A percentile compares a stretch with the other conserved stretches of the same genome.
Evolutionary conservation across 1,140 invertebrate genomes (phyloP).

Genomic region (Glossosoma conforme): DNA sequence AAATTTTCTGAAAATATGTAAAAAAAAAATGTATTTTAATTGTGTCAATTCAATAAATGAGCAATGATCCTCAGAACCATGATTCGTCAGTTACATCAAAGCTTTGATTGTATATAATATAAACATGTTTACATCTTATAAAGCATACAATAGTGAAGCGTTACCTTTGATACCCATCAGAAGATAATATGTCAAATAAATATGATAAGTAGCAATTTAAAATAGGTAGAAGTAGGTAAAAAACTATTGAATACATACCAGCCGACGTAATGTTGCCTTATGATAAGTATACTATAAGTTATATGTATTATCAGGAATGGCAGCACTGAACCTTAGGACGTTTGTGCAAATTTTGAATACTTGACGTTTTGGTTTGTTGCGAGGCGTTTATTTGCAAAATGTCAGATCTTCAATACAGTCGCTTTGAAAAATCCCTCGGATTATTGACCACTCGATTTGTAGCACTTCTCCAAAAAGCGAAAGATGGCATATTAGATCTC

Average conservation of each 20-base stretch:
- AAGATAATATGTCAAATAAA: no score
- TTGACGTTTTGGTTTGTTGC: conserved; percentile 10
- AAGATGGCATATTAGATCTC: conserved; percentile 84
- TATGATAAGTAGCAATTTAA: not conserved
- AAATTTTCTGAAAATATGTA: no score
- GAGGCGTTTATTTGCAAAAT: conserved; percentile 19
- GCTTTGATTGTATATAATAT: no score
- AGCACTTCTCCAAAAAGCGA: conserved; percentile 77
- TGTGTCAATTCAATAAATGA: no score
- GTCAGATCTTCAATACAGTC: conserved; percentile 44
- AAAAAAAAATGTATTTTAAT: no score
- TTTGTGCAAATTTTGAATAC: conserved; percentile 28
- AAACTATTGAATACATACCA: not conserved
- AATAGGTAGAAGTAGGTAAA: not conserved
- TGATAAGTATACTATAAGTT: not conserved
- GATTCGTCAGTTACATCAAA: not conserved
- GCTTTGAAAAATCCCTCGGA: conserved; percentile 71
- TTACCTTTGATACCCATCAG: no score
- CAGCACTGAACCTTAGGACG: conserved; percentile 20
- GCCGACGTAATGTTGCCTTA: not conserved
- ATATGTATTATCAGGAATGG: conserved; percentile 10
- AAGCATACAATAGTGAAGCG: no score
- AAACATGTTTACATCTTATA: no score
- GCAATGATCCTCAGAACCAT: no score
- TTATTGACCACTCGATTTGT: conserved; percentile 93